phyloP scores from a whole-genome alignment of 92 coral and sea anemone genomes.

The Phenganax stokvisi region DNA sequence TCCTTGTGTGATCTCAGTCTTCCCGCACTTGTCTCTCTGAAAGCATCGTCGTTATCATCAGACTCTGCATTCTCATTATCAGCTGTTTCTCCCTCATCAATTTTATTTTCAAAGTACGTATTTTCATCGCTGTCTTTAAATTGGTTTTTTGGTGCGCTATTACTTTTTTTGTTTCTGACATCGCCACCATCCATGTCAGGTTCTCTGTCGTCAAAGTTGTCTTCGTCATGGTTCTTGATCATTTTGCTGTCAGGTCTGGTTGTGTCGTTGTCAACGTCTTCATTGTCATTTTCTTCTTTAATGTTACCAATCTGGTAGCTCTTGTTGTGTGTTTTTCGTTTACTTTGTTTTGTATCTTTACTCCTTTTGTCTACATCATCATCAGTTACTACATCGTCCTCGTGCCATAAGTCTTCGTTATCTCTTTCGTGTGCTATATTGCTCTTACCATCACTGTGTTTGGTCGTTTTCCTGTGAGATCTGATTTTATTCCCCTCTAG shows the following conservation, averaged over 20 bases:
- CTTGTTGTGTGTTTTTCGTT: background rate
- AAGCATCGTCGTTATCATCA: constrained; percentile 1
- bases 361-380: background rate
- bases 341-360: background rate
- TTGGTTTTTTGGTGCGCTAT: background rate
- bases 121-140: background rate
- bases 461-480: background rate
- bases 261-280: background rate
- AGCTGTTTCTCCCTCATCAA: background rate
- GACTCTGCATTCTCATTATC: background rate
- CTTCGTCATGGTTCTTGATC: background rate
- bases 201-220: constrained; percentile 11
- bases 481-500: background rate
- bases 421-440: background rate
- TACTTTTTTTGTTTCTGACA: background rate
- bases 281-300: background rate
- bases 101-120: background rate
- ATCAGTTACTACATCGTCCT: background rate
- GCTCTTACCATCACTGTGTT: background rate
- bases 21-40: background rate
- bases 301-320: background rate
- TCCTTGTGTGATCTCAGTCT: background rate
- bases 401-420: background rate
- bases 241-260: background rate
- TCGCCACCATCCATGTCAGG: constrained; percentile 4